Conservation (phyloP, 2,888 invertebrate species). For the Stratiomys singularior region DNA sequence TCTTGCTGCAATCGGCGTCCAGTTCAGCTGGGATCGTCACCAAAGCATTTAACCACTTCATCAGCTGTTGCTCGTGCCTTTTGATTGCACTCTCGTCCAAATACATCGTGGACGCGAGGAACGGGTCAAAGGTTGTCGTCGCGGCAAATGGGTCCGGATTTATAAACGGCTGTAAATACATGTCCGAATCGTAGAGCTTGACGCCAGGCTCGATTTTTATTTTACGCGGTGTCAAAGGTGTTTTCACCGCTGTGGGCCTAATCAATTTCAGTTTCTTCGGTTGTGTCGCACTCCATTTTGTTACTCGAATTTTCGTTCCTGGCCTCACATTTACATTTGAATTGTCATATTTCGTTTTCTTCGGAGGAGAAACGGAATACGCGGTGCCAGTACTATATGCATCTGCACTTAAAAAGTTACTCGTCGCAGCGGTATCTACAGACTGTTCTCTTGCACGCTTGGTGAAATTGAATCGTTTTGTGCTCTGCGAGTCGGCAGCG, state of each 20-base stretch:
- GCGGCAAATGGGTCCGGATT: conserved; percentile 69
- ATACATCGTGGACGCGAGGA: conserved; percentile 73
- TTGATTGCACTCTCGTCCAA: conserved; percentile 76
- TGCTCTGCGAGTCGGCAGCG: background rate
- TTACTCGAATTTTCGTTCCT: conserved; percentile 49
- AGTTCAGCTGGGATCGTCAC: conserved; percentile 80
- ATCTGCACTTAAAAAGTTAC: background rate
- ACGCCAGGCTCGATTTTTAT: conserved; percentile 56
- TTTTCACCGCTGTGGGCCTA: conserved; percentile 57
- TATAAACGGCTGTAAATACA: conserved; percentile 63
- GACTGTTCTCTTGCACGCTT: conserved; percentile 20
- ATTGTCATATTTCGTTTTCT: conserved; percentile 59
- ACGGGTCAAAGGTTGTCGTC: conserved; percentile 73
- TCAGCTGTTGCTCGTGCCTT: conserved; percentile 76
- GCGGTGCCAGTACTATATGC: background rate
- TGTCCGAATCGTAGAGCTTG: conserved; percentile 61
- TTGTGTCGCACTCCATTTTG: conserved; percentile 58
- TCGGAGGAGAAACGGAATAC: conserved; percentile 61
- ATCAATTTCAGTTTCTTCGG: conserved; percentile 51
- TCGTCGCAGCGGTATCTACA: background rate
- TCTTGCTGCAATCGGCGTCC: conserved; percentile 70
- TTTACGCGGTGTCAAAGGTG: conserved; percentile 59
- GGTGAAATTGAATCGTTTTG: background rate
- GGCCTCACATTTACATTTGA: conserved; percentile 36
- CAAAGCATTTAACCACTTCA: conserved; percentile 82